Percentiles rank a stretch among this genome's conserved stretches.
These are phyloP conservation scores for Oryctes rhinoceros DNA, from an alignment of 1,140 invertebrate genomes.

Conservation along the genomic window DNA sequence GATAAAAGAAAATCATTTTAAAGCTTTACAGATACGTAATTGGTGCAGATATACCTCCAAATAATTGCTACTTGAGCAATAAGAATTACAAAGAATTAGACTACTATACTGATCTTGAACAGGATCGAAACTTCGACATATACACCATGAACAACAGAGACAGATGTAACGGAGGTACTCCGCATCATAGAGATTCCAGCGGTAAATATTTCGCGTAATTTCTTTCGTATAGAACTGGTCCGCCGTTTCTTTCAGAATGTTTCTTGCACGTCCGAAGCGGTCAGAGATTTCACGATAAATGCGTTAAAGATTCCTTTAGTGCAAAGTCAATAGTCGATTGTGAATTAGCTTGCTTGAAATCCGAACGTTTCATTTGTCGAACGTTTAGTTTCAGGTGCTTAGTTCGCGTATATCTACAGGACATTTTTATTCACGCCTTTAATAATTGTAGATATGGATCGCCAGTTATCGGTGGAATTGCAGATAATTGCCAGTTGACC, in stretches of 20 bases:
- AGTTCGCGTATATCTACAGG: neutral
- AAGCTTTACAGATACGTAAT: conserved; percentile 60
- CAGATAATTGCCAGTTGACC: conserved; percentile 77
- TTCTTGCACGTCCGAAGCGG: conserved; percentile 81
- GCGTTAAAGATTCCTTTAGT: conserved; percentile 70
- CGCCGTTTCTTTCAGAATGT: conserved; percentile 69
- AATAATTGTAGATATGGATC: conserved; percentile 67
- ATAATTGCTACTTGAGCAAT: conserved; percentile 81
- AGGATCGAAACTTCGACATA: conserved; percentile 80
- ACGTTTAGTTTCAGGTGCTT: conserved; percentile 78
- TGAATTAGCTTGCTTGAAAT: conserved; percentile 75
- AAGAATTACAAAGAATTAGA: conserved; percentile 71
- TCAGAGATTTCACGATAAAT: conserved; percentile 68
- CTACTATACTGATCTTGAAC: conserved; percentile 76
- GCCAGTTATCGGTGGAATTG: conserved; percentile 67
- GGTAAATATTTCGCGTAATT: conserved; percentile 29
- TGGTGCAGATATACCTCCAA: conserved; percentile 61
- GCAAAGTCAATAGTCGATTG: conserved; percentile 77
- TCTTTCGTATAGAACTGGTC: neutral
- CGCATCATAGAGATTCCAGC: conserved; percentile 22
- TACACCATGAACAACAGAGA: conserved; percentile 71
- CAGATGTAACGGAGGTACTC: conserved; percentile 47
- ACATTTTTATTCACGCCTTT: conserved; percentile 42
- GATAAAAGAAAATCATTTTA: neutral
- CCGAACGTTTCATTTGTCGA: conserved; percentile 75